Evolutionary conservation across 2,113 vertebrate species (phyloP).

Genomic region (Acanthisitta chloris): DNA sequence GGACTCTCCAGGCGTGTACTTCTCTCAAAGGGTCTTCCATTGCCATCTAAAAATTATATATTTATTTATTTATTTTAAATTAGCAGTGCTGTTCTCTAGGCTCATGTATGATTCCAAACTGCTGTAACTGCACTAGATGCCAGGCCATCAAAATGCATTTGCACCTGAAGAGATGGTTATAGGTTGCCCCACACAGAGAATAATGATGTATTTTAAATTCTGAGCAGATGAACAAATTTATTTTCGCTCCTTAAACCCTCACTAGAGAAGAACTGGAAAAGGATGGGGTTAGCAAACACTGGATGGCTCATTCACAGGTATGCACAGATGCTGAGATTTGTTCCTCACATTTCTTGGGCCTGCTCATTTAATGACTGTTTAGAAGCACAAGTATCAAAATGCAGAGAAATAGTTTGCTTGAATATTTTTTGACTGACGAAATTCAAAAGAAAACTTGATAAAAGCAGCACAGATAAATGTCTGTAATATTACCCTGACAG

Average conservation of each 20-base stretch:
- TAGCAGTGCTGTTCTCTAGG: background rate
- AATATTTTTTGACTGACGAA: too few species aligned
- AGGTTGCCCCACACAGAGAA: background rate
- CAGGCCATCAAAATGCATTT: background rate
- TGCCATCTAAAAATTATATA: background rate
- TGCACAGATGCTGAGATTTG: background rate
- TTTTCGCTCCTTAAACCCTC: background rate
- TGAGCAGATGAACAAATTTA: background rate
- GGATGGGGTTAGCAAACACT: background rate
- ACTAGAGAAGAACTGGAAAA: background rate
- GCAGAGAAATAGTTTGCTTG: background rate
- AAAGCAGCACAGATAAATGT: constrained; percentile 34
- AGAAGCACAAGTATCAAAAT: background rate
- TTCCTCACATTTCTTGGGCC: background rate
- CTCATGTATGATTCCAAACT: background rate
- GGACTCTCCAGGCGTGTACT: background rate
- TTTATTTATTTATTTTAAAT: background rate
- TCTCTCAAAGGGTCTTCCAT: background rate
- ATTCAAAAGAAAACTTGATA: constrained; percentile 44
- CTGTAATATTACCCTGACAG: background rate
- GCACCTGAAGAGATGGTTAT: background rate
- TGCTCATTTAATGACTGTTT: background rate
- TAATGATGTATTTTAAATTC: background rate
- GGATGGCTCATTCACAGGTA: background rate
- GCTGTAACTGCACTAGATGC: background rate